Evolutionary conservation across 2,888 invertebrate species (phyloP), one percentile per base, ranked within the genome.

Genomic region (Halictus ligatus): DNA sequence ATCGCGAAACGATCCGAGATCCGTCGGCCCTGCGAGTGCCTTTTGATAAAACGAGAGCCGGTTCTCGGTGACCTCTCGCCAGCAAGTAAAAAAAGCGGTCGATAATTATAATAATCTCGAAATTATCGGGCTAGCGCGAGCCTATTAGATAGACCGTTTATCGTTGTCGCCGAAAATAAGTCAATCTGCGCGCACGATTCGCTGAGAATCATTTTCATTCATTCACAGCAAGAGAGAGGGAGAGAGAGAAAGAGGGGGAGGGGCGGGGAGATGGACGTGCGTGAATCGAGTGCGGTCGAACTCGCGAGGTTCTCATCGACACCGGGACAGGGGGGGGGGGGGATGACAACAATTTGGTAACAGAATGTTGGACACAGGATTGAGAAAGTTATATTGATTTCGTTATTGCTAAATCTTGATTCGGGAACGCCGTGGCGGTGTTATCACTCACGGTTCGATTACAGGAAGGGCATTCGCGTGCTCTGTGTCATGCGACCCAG

Each of bases 71-170:
- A 81, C 73, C 73, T 75, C 25, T 75, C 2, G 46, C 25, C 1
- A 35, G 21, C 21, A 35, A 3, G 25, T 25, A 15, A 18, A 5
- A 43, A 60, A 60, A 13, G 5, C 60, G 25, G 13, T 1, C 25
- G 60, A 60, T 46, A 29, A 60, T 10, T 5, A 29, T n/a, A 2
- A 3, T 54, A 54, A 25, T 15, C 3, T 21, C 69, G 4, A 13
- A 46, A 78, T 58, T 72, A 58, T 72, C 71, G 21, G 15, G 15
- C 72, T 69, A 40, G 69, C 40, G 21, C 8, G 43, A 58, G 40
- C 21, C n/a, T 40, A 67, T 48, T 35, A 80, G 73, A 73, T 73
- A 50, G 50, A 50, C 29, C 50, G 48, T 73, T 73, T 48, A 73
- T 73, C 73, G 73, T 25, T 48, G 48, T 29, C 48, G 25, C 13